Evolutionary conservation across 2,113 vertebrate genomes (phyloP), one percentile per base, ranked within the genome.

Genomic region (Ophthalmolycus amberensis): DNA sequence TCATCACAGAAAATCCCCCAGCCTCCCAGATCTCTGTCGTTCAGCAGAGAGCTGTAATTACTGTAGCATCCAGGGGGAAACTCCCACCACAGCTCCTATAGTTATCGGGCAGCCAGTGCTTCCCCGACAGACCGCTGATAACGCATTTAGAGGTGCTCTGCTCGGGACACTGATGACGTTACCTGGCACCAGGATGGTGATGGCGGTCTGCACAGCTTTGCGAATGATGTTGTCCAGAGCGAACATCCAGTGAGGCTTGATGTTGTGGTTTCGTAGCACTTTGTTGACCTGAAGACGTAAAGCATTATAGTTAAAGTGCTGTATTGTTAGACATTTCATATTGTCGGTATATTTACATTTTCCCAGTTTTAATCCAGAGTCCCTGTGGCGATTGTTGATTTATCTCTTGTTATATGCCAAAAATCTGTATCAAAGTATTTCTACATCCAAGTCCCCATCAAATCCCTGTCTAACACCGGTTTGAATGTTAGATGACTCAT

Each of bases 181-280:
- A 99, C 98, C 98, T 96, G 98, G 98, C 64, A 99, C 98, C 85
- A 99, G 94, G 89, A 97, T 99, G 29, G 98, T 99, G 86, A 99
- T 99, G 75, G 98, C 98, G 0, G 97, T 99, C 94, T 99, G 98
- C 59, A 99, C 98, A 0, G 98, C 98, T 94, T 99, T 99, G 46
- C 98, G 96, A 85, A 98, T 97, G 90, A 99, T 99, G 90, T 97
- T 99, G 91, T 99, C 98, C 87, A 99, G 89, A 12, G 98, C 98
- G 79, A 99, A 99, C 98, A 99, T 99, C 98, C 98, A 99, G 78
- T 99, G 98, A 48, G 98, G 98, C 88, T 99, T 99, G 92, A 99
- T 99, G 89, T 99, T 99, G 92, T 99, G 98, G 88, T 98, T 99
- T 92, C 98, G 93, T 80, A 99, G 95, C 81, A 99, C 97, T 96